Evolutionary conservation across 2,797 vertebrate species (phyloP).

Genomic region (Leuciscus waleckii): DNA sequence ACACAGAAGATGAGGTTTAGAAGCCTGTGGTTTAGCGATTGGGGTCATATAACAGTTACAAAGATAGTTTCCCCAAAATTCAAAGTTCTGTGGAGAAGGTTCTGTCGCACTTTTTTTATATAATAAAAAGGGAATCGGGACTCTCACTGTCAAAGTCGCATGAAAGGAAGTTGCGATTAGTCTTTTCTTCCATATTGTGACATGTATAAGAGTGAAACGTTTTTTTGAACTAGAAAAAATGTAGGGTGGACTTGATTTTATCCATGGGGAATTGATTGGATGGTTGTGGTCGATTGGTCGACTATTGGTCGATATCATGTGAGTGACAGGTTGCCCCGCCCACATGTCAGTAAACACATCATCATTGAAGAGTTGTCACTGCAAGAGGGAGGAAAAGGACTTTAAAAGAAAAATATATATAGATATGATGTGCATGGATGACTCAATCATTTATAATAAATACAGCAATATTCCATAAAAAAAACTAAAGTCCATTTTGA

Average conservation of each 20-base stretch:
- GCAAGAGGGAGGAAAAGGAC: not conserved
- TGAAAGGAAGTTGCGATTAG: not conserved
- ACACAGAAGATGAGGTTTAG: constrained; percentile 12
- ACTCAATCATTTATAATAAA: not conserved
- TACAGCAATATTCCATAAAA: not conserved
- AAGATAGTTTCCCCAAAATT: not conserved
- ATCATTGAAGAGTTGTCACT: not conserved
- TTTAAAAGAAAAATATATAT: too few relatives aligned
- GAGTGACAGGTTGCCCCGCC: not conserved
- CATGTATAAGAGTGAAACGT: not conserved
- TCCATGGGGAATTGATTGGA: not conserved
- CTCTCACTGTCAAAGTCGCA: not conserved
- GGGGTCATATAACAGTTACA: not conserved
- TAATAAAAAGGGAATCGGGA: not conserved
- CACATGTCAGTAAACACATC: not conserved
- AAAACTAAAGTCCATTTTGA: not conserved
- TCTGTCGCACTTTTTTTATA: not conserved
- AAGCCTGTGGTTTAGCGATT: constrained; percentile 27
- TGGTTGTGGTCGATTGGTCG: too few relatives aligned
- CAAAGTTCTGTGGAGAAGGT: not conserved
- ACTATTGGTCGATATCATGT: not conserved
- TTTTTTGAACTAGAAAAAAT: not conserved
- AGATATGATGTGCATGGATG: not conserved
- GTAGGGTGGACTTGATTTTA: not conserved
- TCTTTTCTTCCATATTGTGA: not conserved